phyloP scores from a whole-genome alignment of 2,888 invertebrate species.

The Ommatoiulus sabulosus region DNA sequence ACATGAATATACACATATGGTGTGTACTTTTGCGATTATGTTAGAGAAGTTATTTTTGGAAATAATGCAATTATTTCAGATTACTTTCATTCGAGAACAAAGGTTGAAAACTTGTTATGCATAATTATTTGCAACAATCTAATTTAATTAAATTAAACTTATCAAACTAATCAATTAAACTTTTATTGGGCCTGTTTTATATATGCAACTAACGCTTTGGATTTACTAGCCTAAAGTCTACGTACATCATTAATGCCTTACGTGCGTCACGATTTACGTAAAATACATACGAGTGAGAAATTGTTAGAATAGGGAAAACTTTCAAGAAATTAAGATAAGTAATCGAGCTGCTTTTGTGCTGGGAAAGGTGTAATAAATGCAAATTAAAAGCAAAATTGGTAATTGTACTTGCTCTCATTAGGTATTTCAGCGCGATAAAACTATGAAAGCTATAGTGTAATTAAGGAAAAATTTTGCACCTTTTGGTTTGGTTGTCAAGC shows the following conservation, averaged over 20 bases:
- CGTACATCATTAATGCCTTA: neutral
- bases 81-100: neutral
- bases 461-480: too few species aligned
- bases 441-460: too few species aligned
- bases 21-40: too few species aligned
- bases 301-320: neutral
- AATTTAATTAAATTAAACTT: too few species aligned
- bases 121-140: too few species aligned
- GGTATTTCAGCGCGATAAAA: neutral
- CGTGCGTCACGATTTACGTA: conserved; percentile 2
- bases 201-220: neutral
- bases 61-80: neutral
- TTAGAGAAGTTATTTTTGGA: too few species aligned
- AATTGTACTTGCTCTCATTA: neutral
- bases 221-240: neutral
- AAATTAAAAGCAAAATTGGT: neutral
- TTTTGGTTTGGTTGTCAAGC: too few species aligned
- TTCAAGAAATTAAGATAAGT: conserved; percentile 12
- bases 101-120: neutral
- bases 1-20: too few species aligned
- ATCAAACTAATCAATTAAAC: too few species aligned
- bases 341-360: neutral
- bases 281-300: neutral
- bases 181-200: neutral
- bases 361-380: neutral